phyloP scores from a whole-genome alignment of 2,797 vertebrate species.

The Moxostoma hubbsi region DNA sequence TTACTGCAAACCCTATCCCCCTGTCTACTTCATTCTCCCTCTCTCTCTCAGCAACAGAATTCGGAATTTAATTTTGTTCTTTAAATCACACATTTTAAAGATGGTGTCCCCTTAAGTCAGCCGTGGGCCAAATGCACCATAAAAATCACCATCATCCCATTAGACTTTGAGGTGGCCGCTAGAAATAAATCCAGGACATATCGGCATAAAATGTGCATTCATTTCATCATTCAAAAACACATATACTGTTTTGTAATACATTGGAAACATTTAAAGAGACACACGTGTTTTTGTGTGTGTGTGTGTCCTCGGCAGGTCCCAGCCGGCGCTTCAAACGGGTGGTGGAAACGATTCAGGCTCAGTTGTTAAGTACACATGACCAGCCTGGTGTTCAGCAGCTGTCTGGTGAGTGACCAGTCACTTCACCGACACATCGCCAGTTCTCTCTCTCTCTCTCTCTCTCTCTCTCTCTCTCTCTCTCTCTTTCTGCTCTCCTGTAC shows the following conservation, averaged over 20 bases:
- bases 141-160: constrained; percentile 51
- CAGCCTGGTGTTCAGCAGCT: constrained; percentile 92
- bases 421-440: constrained; percentile 10
- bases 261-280: constrained; percentile 6
- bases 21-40: not conserved
- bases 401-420: constrained; percentile 84
- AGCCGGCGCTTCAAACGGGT: constrained; percentile 98
- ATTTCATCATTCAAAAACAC: constrained; percentile 15
- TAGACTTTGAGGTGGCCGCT: constrained; percentile 54
- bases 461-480: constrained; percentile 38
- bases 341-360: constrained; percentile 98
- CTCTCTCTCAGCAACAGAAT: constrained; percentile 12
- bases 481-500: constrained; percentile 59
- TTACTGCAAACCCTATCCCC: constrained; percentile 20
- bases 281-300: not conserved
- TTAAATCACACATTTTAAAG: constrained; percentile 29
- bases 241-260: not conserved
- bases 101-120: constrained; percentile 40
- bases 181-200: constrained; percentile 45
- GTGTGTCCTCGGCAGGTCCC: constrained; percentile 81
- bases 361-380: constrained; percentile 93
- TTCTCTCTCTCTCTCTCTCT: constrained; percentile 25
- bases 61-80: constrained; percentile 28
- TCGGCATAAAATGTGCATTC: constrained; percentile 39
- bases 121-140: constrained; percentile 26